Percentiles rank a stretch among this genome's conserved stretches.
Conservation (phyloP, 2,113 vertebrate genomes). For the Condylura cristata region DNA sequence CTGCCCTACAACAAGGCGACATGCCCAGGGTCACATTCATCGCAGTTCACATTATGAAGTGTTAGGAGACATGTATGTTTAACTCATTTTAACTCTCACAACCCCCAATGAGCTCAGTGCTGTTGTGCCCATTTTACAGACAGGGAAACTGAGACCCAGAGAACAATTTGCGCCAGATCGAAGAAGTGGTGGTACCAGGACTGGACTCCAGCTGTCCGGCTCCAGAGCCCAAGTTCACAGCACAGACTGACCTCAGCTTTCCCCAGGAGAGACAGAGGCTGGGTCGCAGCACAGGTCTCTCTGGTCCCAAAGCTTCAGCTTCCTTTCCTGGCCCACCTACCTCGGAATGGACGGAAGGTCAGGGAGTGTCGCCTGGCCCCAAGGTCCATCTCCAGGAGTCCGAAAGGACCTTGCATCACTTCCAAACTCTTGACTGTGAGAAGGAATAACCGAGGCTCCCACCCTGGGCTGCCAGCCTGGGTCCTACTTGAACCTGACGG, state of each 20-base stretch:
- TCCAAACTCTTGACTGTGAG: neutral
- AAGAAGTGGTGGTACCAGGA: neutral
- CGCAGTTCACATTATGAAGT: neutral
- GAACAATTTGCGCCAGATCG: neutral
- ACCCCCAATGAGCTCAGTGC: neutral
- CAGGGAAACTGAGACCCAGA: neutral
- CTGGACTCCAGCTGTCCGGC: neutral
- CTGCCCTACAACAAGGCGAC: too few relatives aligned
- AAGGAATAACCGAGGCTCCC: neutral
- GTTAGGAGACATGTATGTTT: too few relatives aligned
- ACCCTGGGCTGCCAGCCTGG: neutral
- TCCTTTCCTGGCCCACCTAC: neutral
- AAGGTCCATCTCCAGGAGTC: neutral
- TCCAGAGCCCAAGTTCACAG: neutral
- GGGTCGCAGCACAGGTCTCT: neutral
- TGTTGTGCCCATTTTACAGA: neutral
- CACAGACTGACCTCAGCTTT: too few relatives aligned
- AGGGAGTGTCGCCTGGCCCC: too few relatives aligned
- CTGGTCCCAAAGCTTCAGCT: neutral
- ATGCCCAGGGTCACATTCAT: neutral
- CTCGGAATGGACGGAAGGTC: neutral
- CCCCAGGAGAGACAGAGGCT: fast-evolving
- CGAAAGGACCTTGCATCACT: neutral
- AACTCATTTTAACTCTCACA: neutral
- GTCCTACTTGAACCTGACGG: neutral